A percentile compares a stretch with the other conserved stretches of the same genome.
Evolutionary conservation across 2,888 invertebrate species (phyloP).

Genomic region (Melanchra persicariae): DNA sequence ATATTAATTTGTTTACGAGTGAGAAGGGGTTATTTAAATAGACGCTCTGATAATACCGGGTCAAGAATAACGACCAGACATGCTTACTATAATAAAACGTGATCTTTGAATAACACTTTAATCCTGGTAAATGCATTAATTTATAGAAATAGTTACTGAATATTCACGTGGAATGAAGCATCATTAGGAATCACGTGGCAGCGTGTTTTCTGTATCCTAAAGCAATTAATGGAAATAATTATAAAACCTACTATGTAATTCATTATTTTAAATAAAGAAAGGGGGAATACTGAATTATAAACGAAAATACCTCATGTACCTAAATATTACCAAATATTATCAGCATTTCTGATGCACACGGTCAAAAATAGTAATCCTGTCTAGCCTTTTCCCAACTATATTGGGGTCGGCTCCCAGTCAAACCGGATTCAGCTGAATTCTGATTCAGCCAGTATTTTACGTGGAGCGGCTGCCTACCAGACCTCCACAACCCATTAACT

Average conservation of each 20-base stretch:
- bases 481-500: too few relatives aligned
- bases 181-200: constrained; percentile 6
- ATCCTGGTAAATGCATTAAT: constrained; percentile 9
- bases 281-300: too few relatives aligned
- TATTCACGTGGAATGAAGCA: constrained; percentile 15
- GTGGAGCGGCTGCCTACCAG: too few relatives aligned
- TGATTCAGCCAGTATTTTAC: too few relatives aligned
- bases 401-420: too few relatives aligned
- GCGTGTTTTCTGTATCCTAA: background rate
- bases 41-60: constrained; percentile 54
- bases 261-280: too few relatives aligned
- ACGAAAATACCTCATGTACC: too few relatives aligned
- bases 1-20: constrained; percentile 63
- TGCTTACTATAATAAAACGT: constrained; percentile 29
- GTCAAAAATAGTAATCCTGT: background rate
- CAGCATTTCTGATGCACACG: too few relatives aligned
- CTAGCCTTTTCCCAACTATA: too few relatives aligned
- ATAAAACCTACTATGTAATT: too few relatives aligned
- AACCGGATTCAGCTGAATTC: too few relatives aligned
- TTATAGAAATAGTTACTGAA: background rate
- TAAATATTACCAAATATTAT: too few relatives aligned
- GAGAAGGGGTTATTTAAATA: constrained; percentile 47
- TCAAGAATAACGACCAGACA: constrained; percentile 55
- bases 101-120: constrained; percentile 16
- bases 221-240: background rate